Evolutionary conservation across 1,140 invertebrate species (phyloP).

Genomic region (Tetramorium simillimum): DNA sequence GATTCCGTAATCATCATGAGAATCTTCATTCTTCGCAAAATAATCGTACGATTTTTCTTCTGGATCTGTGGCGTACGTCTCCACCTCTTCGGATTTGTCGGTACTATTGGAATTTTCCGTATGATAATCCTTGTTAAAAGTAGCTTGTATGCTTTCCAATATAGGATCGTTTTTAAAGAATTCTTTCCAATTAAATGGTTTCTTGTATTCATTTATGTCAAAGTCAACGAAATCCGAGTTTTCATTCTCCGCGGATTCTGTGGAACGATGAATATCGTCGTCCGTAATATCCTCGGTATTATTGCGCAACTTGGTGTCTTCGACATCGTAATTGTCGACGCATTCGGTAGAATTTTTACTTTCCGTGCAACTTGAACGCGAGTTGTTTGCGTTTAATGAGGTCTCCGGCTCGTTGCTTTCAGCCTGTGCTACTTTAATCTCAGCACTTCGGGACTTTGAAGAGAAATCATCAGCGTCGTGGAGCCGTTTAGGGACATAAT

Average conservation of each 20-base stretch:
- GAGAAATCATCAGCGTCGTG: background rate
- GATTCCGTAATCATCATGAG: too few species aligned
- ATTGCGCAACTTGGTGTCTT: constrained; percentile 1
- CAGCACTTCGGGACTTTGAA: constrained; percentile 9
- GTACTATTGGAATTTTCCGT: background rate
- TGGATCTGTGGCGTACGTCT: background rate
- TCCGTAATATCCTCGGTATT: background rate
- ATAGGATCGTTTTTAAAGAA: constrained; percentile 70
- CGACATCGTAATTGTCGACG: background rate
- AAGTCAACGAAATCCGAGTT: constrained; percentile 70
- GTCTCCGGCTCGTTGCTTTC: background rate
- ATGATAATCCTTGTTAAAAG: background rate
- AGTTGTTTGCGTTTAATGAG: background rate
- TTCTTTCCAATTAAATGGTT: constrained; percentile 75
- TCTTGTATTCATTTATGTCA: constrained; percentile 74
- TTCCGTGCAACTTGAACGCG: constrained; percentile 2
- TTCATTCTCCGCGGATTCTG: constrained; percentile 67
- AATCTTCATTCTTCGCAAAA: constrained; percentile 15
- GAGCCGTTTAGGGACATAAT: background rate
- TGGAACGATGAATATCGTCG: background rate
- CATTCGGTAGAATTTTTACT: constrained; percentile 8
- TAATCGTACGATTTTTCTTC: background rate
- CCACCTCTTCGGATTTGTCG: constrained; percentile 3
- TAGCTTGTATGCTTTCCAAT: constrained; percentile 29
- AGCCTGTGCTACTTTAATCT: background rate